Percentiles rank a stretch among this genome's conserved stretches.
Conservation (phyloP, 2,888 invertebrate species). For the Nephrotoma guestfalica region DNA sequence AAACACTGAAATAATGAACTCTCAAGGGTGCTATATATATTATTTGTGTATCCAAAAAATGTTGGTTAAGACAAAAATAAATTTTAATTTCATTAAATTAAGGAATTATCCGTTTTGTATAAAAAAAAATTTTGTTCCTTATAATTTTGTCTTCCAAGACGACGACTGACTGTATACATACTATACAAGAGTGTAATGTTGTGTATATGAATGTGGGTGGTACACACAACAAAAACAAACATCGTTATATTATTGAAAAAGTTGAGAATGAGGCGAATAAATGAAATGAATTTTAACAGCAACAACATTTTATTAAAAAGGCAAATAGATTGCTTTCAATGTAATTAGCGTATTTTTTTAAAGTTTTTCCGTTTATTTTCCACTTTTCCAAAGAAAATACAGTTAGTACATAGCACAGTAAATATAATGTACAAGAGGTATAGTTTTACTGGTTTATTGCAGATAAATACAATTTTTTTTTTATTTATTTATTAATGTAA, state of each 20-base stretch:
- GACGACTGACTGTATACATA: background rate
- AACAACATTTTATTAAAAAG: background rate
- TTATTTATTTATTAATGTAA: background rate
- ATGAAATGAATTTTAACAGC: background rate
- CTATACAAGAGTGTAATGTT: background rate
- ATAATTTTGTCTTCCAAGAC: background rate
- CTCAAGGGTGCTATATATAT: background rate
- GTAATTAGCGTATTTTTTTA: slow-evolving; percentile 1
- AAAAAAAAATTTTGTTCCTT: background rate
- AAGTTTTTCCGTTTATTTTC: background rate
- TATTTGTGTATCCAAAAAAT: background rate
- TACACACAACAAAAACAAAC: background rate
- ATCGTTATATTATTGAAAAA: background rate
- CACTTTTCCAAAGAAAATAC: background rate
- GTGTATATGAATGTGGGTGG: background rate
- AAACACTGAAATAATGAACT: background rate
- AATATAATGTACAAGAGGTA: background rate
- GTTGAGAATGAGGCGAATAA: background rate
- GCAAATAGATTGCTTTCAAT: slow-evolving; percentile 1
- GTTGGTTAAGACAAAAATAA: background rate
- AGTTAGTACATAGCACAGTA: background rate
- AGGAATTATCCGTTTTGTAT: background rate
- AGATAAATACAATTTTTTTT: background rate
- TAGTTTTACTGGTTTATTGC: background rate
- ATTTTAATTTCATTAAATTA: background rate